Percentiles rank a stretch among this genome's conserved stretches.
These are phyloP conservation scores for Heliconius charithonia DNA, from an alignment of 2,888 invertebrate species.

Conservation along the genomic window DNA sequence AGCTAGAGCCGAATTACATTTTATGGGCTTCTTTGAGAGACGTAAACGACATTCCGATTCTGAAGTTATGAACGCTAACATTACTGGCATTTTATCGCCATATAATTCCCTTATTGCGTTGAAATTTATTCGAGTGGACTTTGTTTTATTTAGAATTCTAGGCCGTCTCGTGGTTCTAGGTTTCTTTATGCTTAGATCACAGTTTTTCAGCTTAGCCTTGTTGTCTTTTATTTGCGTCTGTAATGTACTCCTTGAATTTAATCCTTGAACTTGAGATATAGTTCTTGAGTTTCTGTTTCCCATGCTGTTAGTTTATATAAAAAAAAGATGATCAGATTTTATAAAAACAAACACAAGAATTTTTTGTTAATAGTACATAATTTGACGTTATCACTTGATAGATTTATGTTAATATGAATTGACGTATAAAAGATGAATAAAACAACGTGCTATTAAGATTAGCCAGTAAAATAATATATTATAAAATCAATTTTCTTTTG, in stretches of 20 bases:
- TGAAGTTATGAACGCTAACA: conserved; percentile 52
- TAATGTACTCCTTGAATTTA: conserved; percentile 31
- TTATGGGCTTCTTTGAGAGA: conserved; percentile 41
- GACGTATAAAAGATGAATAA: not conserved
- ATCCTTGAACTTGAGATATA: conserved; percentile 40
- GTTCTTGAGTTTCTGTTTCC: conserved; percentile 51
- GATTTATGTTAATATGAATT: conserved; percentile 6
- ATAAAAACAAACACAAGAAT: conserved; percentile 16
- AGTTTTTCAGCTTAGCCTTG: conserved; percentile 20
- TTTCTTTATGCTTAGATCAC: conserved; percentile 27
- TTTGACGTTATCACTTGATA: conserved; percentile 29
- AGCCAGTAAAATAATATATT: not conserved
- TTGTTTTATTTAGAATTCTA: conserved; percentile 44
- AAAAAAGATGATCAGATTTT: not conserved
- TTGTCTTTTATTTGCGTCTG: conserved; percentile 11
- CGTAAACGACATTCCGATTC: conserved; percentile 45
- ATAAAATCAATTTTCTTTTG: not conserved
- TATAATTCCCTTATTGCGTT: conserved; percentile 47
- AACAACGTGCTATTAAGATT: not conserved
- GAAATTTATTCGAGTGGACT: conserved; percentile 45
- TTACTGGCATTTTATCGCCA: conserved; percentile 50
- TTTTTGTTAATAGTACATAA: conserved; percentile 34
- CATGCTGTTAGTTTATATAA: conserved; percentile 44
- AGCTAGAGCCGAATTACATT: conserved; percentile 47
- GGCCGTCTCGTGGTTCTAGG: conserved; percentile 44